phyloP scores from a whole-genome alignment of 1,140 invertebrate species.

The Neocloeon triangulifer region DNA sequence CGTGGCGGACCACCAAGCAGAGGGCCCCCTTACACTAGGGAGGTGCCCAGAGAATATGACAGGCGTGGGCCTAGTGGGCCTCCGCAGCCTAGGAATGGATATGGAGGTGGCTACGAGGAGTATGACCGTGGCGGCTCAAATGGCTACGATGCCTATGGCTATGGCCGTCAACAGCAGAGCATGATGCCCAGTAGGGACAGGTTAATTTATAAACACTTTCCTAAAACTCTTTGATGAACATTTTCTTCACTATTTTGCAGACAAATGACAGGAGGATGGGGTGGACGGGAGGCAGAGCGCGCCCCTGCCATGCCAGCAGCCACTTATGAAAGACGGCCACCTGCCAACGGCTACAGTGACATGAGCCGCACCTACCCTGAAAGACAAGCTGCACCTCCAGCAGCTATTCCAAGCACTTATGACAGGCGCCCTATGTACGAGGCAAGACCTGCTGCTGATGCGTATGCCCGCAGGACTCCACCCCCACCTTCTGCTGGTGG shows the following conservation, averaged over 20 bases:
- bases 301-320: not conserved
- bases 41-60: slow-evolving; percentile 9
- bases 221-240: not conserved
- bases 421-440: not conserved
- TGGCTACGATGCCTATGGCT: slow-evolving; percentile 1
- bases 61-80: slow-evolving; percentile 16
- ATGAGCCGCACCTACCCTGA: slow-evolving; percentile 1
- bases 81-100: slow-evolving; percentile 13
- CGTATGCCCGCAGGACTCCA: slow-evolving; percentile 1
- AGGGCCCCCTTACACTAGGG: slow-evolving; percentile 5
- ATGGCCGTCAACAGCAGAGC: not conserved
- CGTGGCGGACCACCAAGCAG: slow-evolving; percentile 15
- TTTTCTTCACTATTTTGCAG: not conserved
- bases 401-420: not conserved
- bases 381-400: not conserved
- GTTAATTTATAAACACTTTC: not conserved
- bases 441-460: not conserved
- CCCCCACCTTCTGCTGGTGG: slow-evolving; percentile 1
- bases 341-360: not conserved
- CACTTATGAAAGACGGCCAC: not conserved
- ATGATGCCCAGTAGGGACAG: not conserved
- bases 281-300: not conserved
- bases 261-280: not conserved
- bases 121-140: slow-evolving; percentile 19
- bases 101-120: slow-evolving; percentile 14